phyloP scores from a whole-genome alignment of 2,113 vertebrate species.

The Trachemys scripta region DNA sequence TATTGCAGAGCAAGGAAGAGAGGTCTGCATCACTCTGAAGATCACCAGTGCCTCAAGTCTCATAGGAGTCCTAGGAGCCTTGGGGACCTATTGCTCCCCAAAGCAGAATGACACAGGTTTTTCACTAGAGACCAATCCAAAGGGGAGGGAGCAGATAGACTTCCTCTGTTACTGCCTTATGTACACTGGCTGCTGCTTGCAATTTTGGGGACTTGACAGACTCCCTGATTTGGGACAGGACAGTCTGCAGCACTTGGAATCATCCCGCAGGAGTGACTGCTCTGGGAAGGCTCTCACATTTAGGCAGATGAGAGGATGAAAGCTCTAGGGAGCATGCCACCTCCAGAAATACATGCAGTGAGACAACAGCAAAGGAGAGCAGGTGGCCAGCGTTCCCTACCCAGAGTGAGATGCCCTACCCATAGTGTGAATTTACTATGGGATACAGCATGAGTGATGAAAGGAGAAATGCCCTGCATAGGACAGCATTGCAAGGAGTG shows the following conservation, averaged over 20 bases:
- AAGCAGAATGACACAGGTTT: background rate
- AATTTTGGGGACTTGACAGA: background rate
- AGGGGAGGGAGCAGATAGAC: background rate
- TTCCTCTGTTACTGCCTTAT: background rate
- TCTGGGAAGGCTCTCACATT: background rate
- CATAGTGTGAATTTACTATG: background rate
- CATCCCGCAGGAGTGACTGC: background rate
- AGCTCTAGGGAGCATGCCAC: background rate
- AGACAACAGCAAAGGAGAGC: background rate
- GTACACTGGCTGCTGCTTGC: background rate
- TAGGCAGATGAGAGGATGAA: background rate
- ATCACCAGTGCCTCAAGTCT: background rate
- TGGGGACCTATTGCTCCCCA: background rate
- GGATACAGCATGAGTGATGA: background rate
- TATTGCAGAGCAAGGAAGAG: background rate
- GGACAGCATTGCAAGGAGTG: background rate
- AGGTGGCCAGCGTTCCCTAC: background rate
- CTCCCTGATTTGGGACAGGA: background rate
- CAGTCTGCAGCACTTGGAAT: background rate
- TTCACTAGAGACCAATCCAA: background rate
- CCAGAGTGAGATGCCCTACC: background rate
- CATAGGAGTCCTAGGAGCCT: background rate
- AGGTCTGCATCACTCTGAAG: background rate
- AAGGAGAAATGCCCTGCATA: background rate
- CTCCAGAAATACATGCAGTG: background rate